Evolutionary conservation across 2,113 vertebrate species (phyloP).

Genomic region (Forbesichthys agassizii): DNA sequence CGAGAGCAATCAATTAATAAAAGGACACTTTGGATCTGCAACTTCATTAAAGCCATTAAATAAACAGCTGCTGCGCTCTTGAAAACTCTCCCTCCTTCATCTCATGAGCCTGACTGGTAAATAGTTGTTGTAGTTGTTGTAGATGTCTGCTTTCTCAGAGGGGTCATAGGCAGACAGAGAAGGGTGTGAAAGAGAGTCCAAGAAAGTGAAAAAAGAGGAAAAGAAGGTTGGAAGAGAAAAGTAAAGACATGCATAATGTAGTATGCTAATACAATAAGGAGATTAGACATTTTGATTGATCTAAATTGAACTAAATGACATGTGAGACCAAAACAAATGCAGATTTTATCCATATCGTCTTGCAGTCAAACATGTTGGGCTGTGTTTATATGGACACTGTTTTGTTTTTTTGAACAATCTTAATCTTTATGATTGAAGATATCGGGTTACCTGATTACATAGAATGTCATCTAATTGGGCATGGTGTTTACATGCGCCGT

Average conservation of each 20-base stretch:
- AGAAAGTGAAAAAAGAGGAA: neutral
- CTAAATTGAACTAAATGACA: slow-evolving; percentile 10
- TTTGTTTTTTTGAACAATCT: no score
- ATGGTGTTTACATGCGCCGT: no score
- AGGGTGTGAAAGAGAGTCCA: neutral
- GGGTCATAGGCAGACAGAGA: neutral
- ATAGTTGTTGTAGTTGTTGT: neutral
- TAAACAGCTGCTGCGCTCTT: slow-evolving; percentile 7
- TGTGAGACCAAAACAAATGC: slow-evolving; percentile 6
- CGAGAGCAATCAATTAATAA: slow-evolving; percentile 2
- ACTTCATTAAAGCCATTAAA: neutral
- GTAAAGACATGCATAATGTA: no score
- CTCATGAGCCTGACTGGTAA: neutral
- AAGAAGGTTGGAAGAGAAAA: neutral
- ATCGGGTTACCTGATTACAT: no score
- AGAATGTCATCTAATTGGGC: no score
- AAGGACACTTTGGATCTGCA: neutral
- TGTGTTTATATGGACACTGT: no score
- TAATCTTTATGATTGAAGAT: no score
- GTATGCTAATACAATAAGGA: no score
- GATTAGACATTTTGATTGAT: no score
- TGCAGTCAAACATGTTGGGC: neutral
- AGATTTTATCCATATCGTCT: slow-evolving; percentile 26
- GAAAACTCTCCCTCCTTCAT: neutral
- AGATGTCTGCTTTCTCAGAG: neutral